phyloP scores from a whole-genome alignment of 2,888 invertebrate species.

The Thyatira batis region DNA sequence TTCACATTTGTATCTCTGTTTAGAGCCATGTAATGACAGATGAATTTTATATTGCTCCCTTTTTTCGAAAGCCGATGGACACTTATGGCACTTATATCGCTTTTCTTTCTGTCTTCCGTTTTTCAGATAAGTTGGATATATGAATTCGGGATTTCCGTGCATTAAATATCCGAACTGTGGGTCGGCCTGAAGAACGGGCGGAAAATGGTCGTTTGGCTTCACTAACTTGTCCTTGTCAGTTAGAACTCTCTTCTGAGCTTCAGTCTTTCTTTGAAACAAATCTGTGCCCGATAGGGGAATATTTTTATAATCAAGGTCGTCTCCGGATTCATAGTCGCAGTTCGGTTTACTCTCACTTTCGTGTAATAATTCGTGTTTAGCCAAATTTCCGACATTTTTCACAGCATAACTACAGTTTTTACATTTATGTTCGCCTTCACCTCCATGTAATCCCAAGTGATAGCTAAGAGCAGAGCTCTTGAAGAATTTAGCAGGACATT shows the following conservation, averaged over 20 bases:
- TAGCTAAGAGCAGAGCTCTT: conserved; percentile 87
- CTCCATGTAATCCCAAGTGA: conserved; percentile 86
- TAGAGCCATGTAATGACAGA: conserved; percentile 90
- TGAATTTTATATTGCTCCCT: conserved; percentile 92
- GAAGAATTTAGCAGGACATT: conserved; percentile 89
- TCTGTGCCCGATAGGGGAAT: conserved; percentile 86
- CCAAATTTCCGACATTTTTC: conserved; percentile 85
- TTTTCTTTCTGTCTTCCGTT: conserved; percentile 89
- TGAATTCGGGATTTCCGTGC: conserved; percentile 89
- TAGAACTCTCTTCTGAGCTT: conserved; percentile 79
- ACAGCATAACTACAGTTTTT: conserved; percentile 87
- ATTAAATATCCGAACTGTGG: conserved; percentile 86
- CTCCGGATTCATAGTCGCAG: conserved; percentile 76
- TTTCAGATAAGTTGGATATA: conserved; percentile 88
- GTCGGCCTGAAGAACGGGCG: conserved; percentile 81
- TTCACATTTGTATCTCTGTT: conserved; percentile 91
- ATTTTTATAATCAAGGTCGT: conserved; percentile 75
- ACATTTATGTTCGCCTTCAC: conserved; percentile 85
- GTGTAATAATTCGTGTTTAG: conserved; percentile 84
- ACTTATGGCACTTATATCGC: conserved; percentile 91
- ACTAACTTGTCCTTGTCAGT: conserved; percentile 77
- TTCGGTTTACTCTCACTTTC: conserved; percentile 62
- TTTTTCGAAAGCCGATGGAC: conserved; percentile 94
- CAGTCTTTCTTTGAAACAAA: conserved; percentile 84
- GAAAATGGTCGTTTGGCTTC: conserved; percentile 79